Conservation (phyloP, 2,888 invertebrate species). For the Orthosia gothica region DNA sequence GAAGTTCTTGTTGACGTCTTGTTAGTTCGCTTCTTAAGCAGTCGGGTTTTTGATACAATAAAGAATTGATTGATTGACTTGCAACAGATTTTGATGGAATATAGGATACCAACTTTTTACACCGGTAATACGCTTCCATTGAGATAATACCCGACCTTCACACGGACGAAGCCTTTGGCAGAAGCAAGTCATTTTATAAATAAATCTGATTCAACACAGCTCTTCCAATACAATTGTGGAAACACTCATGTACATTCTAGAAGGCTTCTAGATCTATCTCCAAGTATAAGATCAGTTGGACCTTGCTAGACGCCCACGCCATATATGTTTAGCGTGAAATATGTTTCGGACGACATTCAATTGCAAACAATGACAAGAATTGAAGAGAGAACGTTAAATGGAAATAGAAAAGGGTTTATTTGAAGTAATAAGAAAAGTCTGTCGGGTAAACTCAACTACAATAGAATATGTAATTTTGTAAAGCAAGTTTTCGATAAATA, state of each 20-base stretch:
- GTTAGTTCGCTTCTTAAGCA: too few relatives aligned
- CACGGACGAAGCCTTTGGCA: not conserved
- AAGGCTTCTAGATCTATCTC: not conserved
- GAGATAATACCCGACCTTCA: not conserved
- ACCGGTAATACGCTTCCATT: too few relatives aligned
- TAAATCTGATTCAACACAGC: not conserved
- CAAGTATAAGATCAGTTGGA: not conserved
- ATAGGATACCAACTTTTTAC: too few relatives aligned
- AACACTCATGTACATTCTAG: conserved; percentile 27
- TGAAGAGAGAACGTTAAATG: conserved; percentile 9
- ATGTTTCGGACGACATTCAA: not conserved
- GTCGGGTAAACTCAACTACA: too few relatives aligned
- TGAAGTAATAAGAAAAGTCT: not conserved
- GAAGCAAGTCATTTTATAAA: not conserved
- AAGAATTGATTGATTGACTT: too few relatives aligned
- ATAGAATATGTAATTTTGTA: too few relatives aligned
- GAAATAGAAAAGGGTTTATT: not conserved
- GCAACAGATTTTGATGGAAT: too few relatives aligned
- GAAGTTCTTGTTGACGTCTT: too few relatives aligned
- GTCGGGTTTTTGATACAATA: too few relatives aligned
- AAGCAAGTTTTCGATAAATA: too few relatives aligned
- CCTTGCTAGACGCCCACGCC: not conserved
- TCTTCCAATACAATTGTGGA: conserved; percentile 14
- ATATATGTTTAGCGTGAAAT: not conserved
- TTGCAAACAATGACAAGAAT: conserved; percentile 13